Evolutionary conservation across 2,888 invertebrate species (phyloP).

Genomic region (Phania funesta): DNA sequence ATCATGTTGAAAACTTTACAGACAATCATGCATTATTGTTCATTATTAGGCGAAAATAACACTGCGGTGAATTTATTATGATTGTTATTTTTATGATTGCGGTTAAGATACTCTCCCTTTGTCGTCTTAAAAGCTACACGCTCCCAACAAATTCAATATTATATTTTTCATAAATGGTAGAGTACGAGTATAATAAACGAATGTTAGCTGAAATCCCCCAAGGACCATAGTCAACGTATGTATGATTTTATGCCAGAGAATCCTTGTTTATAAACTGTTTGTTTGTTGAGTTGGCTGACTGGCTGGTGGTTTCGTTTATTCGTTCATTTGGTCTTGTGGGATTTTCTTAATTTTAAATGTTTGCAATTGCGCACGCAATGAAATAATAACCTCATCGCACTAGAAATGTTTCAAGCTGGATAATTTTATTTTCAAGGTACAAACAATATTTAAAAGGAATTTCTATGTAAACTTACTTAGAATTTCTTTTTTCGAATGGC

Average conservation of each 20-base stretch:
- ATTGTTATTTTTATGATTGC: constrained; percentile 72
- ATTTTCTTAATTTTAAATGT: constrained; percentile 79
- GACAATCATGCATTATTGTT: no score
- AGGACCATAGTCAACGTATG: constrained; percentile 26
- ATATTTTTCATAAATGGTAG: constrained; percentile 56
- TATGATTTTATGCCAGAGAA: constrained; percentile 1
- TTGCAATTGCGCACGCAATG: constrained; percentile 71
- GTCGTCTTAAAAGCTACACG: background rate
- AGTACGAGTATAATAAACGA: constrained; percentile 18
- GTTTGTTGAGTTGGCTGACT: constrained; percentile 22
- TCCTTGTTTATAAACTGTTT: background rate
- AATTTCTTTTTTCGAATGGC: background rate
- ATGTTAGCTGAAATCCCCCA: constrained; percentile 37
- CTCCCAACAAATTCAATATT: constrained; percentile 35
- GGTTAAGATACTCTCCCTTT: constrained; percentile 53
- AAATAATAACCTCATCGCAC: constrained; percentile 64
- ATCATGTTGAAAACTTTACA: no score
- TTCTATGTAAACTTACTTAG: constrained; percentile 33
- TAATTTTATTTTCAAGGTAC: constrained; percentile 20
- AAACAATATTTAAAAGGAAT: constrained; percentile 37
- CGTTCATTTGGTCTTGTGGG: constrained; percentile 70
- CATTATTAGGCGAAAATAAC: constrained; percentile 74
- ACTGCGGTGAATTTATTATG: constrained; percentile 77
- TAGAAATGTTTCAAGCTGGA: constrained; percentile 1
- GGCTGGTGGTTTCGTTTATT: constrained; percentile 11